Evolutionary conservation across 2,888 invertebrate genomes (phyloP), one percentile per base, ranked within the genome.

Genomic region (Apamea crenata): DNA sequence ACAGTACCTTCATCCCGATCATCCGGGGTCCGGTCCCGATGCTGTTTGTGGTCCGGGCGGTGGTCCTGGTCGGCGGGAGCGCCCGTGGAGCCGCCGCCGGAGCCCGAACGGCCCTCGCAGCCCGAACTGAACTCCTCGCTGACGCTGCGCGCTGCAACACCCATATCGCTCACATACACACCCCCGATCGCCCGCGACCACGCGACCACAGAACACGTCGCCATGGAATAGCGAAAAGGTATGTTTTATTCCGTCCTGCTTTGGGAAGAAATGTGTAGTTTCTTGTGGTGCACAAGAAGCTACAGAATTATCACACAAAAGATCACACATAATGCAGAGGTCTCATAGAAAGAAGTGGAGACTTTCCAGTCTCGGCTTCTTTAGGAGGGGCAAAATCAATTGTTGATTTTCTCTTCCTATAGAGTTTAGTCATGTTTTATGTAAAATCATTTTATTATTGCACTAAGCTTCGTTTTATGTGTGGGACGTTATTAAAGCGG

Each of bases 101-200:
- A 98, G 88, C 98, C 98, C 97, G 99, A 99, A 94, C 99, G 99
- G 96, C 99, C 99, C 96, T 99, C 99, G 95, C 99, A 98, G 90
- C 98, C 98, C 96, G 99, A 99, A 96, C 99, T 99, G 97, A 99
- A 99, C 96, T 99, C 99, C 97, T 99, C 99, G 93, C 99, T 99
- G 96, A 99, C 99, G 97, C 99, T 99, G 95, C 99, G 98, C 92
- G 99, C 99, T 99, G 97, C 90, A 96, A 95, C 94, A 96, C 93
- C 92, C 91, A 92, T 90, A 91, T 92, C 94, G 94, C 95, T 95
- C 95, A 95, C 94, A 93, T 93, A 94, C 94, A 92, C 92, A 89
- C 94, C 95, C 95, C 91, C 91, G 87, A 85, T 86, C 83, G 88
- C 90, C 91, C 36, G 65, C 82, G 61, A 77, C 36, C 77, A 16